A percentile compares a stretch with the other conserved stretches of the same genome.
phyloP scores from a whole-genome alignment of 2,797 vertebrate species.

The Tokudaia tokunoshimensis region DNA sequence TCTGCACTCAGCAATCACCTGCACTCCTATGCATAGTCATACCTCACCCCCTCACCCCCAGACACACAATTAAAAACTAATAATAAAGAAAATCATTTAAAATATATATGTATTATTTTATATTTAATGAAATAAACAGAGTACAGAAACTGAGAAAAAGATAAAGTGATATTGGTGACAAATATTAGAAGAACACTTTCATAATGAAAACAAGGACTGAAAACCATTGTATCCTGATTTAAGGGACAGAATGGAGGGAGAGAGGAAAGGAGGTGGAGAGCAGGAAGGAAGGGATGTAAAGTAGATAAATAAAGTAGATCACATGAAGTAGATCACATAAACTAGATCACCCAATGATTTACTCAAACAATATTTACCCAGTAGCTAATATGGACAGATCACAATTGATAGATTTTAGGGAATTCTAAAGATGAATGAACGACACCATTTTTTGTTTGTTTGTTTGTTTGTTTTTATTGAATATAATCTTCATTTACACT shows the following conservation, averaged over 20 bases:
- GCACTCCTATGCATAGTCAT: neutral
- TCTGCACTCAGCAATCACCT: neutral
- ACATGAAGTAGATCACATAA: neutral
- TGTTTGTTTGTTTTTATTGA: too few species aligned
- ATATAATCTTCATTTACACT: too few species aligned
- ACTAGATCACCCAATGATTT: neutral
- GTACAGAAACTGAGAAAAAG: neutral
- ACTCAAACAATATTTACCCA: conserved; percentile 50
- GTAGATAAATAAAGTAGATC: neutral
- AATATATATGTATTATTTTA: neutral
- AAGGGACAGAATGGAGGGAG: neutral
- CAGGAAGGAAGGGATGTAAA: neutral
- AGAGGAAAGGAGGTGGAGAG: neutral
- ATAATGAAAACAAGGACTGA: conserved; percentile 12
- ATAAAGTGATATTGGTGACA: neutral
- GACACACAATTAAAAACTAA: neutral
- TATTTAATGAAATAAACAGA: neutral
- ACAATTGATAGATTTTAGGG: neutral
- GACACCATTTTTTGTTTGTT: too few species aligned
- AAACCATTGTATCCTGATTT: conserved; percentile 23
- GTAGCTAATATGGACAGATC: neutral
- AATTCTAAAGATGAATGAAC: conserved; percentile 6
- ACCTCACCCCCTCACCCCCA: neutral
- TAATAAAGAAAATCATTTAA: neutral
- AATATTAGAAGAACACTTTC: neutral